Evolutionary conservation across 2,797 vertebrate genomes (phyloP).

Genomic region (Oreochromis mossambicus): DNA sequence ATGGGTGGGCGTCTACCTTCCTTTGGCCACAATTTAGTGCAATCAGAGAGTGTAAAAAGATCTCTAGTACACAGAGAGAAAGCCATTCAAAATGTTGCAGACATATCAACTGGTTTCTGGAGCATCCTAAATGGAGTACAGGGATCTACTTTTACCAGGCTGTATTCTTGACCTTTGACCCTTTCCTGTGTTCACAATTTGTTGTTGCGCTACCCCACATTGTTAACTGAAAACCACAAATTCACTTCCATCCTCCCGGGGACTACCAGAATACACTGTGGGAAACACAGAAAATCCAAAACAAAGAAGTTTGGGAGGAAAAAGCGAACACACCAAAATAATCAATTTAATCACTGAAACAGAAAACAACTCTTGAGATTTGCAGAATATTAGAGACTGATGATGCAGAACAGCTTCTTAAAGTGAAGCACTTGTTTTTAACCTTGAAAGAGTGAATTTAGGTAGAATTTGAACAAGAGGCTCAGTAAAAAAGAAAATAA

Average conservation of each 20-base stretch:
- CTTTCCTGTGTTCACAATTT: not conserved
- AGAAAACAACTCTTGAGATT: not conserved
- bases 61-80: not conserved
- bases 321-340: not conserved
- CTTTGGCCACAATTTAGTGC: not conserved
- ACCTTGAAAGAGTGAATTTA: not conserved
- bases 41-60: not conserved
- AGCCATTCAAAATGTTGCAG: not conserved
- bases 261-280: not conserved
- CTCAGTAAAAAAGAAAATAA: not conserved
- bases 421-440: not conserved
- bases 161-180: not conserved
- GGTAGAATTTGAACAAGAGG: not conserved
- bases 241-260: not conserved
- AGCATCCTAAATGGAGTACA: not conserved
- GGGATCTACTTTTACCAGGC: not conserved
- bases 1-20: not conserved
- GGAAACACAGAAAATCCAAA: conserved; percentile 13
- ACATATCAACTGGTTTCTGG: not conserved
- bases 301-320: not conserved
- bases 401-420: not conserved
- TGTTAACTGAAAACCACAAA: conserved; percentile 5
- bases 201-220: not conserved
- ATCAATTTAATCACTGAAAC: conserved; percentile 12
- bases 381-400: not conserved